Evolutionary conservation across 2,888 invertebrate species (phyloP).

Genomic region (Neelides folsomi): DNA sequence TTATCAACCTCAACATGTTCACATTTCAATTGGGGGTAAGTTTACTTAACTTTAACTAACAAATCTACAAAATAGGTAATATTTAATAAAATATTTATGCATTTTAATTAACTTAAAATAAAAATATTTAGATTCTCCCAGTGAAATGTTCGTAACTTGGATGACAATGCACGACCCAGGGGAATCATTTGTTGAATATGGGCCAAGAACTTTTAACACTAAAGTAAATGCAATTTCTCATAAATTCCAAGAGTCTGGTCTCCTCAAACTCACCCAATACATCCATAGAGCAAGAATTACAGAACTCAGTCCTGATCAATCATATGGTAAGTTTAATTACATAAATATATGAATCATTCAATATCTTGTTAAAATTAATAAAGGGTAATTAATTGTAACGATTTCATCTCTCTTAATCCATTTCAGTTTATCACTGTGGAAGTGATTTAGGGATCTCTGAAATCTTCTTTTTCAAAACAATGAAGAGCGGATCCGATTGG

Average conservation of each 20-base stretch:
- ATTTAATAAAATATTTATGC: neutral
- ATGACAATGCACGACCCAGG: constrained; percentile 22
- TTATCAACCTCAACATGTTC: constrained; percentile 29
- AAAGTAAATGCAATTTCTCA: constrained; percentile 9
- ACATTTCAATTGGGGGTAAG: constrained; percentile 28
- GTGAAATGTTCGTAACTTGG: constrained; percentile 30
- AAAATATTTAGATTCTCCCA: constrained; percentile 10
- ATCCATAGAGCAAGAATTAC: constrained; percentile 25
- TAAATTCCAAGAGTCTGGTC: constrained; percentile 20
- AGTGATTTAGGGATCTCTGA: constrained; percentile 70
- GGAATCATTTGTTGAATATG: constrained; percentile 22
- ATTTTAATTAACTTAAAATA: neutral
- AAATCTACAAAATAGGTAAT: too few relatives aligned
- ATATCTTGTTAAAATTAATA: neutral
- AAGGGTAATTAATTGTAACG: neutral
- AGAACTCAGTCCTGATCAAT: constrained; percentile 17
- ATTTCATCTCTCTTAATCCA: neutral
- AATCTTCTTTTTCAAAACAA: constrained; percentile 61
- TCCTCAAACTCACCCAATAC: constrained; percentile 17
- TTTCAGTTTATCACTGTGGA: constrained; percentile 64
- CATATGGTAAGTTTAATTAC: constrained; percentile 16
- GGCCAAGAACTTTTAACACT: constrained; percentile 10
- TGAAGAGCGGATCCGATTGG: constrained; percentile 54
- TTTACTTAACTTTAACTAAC: too few relatives aligned
- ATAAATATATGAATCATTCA: neutral